Conservation (phyloP, 92 coral and sea anemone genomes). For the Epizoanthus ramosus region DNA sequence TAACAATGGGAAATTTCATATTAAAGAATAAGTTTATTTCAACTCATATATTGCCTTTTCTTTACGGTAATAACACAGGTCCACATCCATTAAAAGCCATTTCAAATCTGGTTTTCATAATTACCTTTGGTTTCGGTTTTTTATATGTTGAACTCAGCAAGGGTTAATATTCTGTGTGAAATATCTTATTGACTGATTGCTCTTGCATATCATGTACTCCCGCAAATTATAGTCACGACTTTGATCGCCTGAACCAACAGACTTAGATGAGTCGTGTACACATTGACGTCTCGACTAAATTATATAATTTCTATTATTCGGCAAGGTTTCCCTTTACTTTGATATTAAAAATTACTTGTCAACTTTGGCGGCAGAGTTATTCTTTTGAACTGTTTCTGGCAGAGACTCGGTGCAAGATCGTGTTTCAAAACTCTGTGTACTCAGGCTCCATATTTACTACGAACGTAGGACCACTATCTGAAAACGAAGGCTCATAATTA, state of each 20-base stretch:
- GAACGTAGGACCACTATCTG: too few relatives aligned
- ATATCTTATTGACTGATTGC: neutral
- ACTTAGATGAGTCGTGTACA: neutral
- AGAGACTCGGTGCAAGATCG: too few relatives aligned
- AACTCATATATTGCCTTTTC: neutral
- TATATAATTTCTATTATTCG: too few relatives aligned
- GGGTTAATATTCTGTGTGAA: neutral
- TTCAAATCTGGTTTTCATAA: neutral
- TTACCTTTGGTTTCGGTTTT: neutral
- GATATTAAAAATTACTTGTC: too few relatives aligned
- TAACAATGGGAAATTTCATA: neutral
- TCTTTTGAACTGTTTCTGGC: too few relatives aligned
- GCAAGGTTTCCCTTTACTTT: too few relatives aligned
- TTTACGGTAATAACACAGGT: neutral
- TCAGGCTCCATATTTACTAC: too few relatives aligned
- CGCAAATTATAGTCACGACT: neutral
- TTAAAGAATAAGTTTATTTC: neutral
- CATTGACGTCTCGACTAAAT: neutral
- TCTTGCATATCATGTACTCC: neutral
- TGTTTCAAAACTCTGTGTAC: too few relatives aligned
- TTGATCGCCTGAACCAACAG: neutral
- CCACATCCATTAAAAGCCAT: constrained; percentile 7
- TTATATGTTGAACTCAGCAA: neutral
- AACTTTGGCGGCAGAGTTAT: too few relatives aligned
- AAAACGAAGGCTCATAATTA: too few relatives aligned